Base-by-base conservation (phyloP, 2,888 invertebrate genomes). In the Melikaiella ostensackeni region DNA sequence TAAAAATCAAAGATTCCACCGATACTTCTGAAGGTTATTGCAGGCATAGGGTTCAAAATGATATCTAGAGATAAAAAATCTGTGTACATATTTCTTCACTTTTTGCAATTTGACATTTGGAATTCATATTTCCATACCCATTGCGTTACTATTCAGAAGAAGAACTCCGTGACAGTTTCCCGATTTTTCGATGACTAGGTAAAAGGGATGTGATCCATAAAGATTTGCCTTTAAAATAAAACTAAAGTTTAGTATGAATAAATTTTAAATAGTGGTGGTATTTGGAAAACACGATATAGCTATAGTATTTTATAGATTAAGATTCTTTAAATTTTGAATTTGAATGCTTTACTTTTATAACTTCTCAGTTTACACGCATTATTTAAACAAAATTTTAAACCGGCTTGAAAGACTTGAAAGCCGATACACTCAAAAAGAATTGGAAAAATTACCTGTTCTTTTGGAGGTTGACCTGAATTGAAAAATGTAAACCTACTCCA, bases 131-230 rank as follows among this genome's bases (percentile, higher is more conserved):
- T 42, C n/a, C n/a, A 97, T 93, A 89, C 97, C 97, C 95, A 97
- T 96, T 61, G 97, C 96, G 90, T 97, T 97, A 85, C 96, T 96
- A 89, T 97, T 97, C 24, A 96, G 92, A 5, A 97, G 93, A 63
- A 97, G 93, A 30, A 97, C 95, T n/a, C 97, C 97, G 88, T 96
- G 95, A 79, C 94, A 94, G 33, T 93, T 93, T 21, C 95, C 95
- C 66, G 93, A 93, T 27, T 94, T 92, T 88, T 97, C 97, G 85
- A 96, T 92, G 0, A 94, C 93, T 88, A 97, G 89, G 90, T 96
- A 96, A 91, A 97, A 97, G 0, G 97, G 97, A 88, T 97, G 97
- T n/a, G 95, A 94, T 19, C 97, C 96, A 88, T 97, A 97, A 24
- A 96, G 91, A 90, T 96, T 96, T 81, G 91, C 92, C 95, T 95